Base-by-base conservation (phyloP, 2,888 invertebrate species). In the Alloplasta piceator region DNA sequence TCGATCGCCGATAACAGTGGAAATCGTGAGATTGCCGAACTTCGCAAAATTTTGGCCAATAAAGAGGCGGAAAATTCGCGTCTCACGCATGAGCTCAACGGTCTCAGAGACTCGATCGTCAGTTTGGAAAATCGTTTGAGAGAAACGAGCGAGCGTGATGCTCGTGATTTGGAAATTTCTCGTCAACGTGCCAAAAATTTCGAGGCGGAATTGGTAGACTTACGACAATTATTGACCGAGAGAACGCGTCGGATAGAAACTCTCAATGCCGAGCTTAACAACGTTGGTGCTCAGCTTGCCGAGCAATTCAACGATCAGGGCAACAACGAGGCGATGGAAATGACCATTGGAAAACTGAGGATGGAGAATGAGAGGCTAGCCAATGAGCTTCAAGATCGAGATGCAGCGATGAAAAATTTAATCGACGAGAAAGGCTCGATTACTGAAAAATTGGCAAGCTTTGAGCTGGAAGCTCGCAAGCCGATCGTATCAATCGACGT, bases 291-390 rank as follows among this genome's bases (percentile, higher is more conserved):
- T 5, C 81, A 74, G 26, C 48, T 85, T 6, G 66, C 77, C n/a
- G 70, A 60, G 16, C 78, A 79, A 16, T 78, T 67, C n/a, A 48
- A 75, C 61, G 58, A 63, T 9, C 74, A 36, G 48, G 72, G 56
- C 4, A 63, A 39, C n/a, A 75, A 78, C 12, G 58, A 82, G 1
- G 79, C 41, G 1, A 9, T 60, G 14, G 82, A 80, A n/a, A 87
- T 80, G 86, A 91, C 84, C 87, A 89, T 78, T 82, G 88, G 80
- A 46, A 52, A 12, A 66, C 73, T 64, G 63, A 78, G 16, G 52
- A 12, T 48, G 67, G 52, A 78, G 71, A 70, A 72, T 60, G 52
- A 78, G 56, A 38, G 67, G 60, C 36, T 50, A 9, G 7, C 58
- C 5, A 10, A 80, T 39, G 36, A 67, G 78, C 12, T 78, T 5